Evolutionary conservation across 2,797 vertebrate species (phyloP).

Genomic region (Geotrypetes seraphini): DNA sequence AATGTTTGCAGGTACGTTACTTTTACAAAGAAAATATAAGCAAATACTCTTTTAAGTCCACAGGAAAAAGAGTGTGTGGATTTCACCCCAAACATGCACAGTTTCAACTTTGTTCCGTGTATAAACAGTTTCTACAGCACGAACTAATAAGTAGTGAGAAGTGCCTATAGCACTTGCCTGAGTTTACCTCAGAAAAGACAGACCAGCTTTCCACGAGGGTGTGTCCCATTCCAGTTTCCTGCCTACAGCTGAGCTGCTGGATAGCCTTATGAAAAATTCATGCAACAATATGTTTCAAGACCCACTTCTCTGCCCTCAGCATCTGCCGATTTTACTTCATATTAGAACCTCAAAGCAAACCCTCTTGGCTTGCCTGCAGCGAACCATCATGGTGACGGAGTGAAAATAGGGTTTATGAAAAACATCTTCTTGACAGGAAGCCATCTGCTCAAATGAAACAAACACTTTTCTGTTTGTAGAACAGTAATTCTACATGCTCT

Average conservation of each 20-base stretch:
- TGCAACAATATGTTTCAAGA: constrained; percentile 9
- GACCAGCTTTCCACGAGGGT: constrained; percentile 15
- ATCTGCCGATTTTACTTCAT: constrained; percentile 27
- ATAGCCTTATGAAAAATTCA: constrained; percentile 38
- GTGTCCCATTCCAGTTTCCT: background rate
- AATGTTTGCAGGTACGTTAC: too few species aligned
- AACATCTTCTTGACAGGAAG: constrained; percentile 3
- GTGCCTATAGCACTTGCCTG: too few species aligned
- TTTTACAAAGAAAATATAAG: too few species aligned
- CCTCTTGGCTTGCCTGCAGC: background rate
- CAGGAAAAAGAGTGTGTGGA: too few species aligned
- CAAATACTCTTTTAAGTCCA: too few species aligned
- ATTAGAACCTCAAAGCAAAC: constrained; percentile 9
- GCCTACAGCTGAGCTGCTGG: constrained; percentile 11
- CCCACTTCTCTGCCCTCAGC: constrained; percentile 19
- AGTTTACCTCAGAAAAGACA: too few species aligned
- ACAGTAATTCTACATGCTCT: too few species aligned
- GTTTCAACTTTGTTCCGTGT: too few species aligned
- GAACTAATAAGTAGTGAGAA: constrained; percentile 15
- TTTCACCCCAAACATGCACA: too few species aligned
- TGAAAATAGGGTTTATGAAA: constrained; percentile 2
- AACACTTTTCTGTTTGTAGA: too few species aligned
- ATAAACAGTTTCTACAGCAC: constrained; percentile 8
- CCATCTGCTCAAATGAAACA: background rate
- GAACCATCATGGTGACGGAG: constrained; percentile 1